Conservation (phyloP, 2,797 vertebrate genomes). For the Sciurus carolinensis region DNA sequence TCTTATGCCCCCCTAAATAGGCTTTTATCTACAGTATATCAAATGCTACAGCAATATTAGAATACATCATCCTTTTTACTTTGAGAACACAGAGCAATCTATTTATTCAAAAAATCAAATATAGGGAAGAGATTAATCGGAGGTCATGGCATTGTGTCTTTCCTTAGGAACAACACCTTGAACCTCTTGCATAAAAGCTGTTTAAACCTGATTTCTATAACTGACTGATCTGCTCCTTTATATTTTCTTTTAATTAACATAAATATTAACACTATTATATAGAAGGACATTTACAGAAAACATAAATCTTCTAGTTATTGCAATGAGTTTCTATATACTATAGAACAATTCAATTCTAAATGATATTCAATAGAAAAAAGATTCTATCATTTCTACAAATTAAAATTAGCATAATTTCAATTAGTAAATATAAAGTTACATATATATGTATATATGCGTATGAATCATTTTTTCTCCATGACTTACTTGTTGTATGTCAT, state of each 20-base stretch:
- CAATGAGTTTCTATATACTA: neutral
- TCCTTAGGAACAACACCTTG: slow-evolving; percentile 68
- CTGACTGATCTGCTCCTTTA: neutral
- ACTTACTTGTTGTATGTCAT: neutral
- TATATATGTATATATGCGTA: neutral
- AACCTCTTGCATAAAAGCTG: slow-evolving; percentile 63
- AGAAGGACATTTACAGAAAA: neutral
- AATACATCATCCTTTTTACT: slow-evolving; percentile 70
- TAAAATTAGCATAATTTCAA: neutral
- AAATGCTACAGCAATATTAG: slow-evolving; percentile 71
- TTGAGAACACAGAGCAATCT: slow-evolving; percentile 64
- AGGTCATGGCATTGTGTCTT: slow-evolving; percentile 72
- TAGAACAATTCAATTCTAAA: neutral
- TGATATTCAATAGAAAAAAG: neutral
- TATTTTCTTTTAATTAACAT: slow-evolving; percentile 64
- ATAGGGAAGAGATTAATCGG: slow-evolving; percentile 74
- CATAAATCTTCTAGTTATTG: neutral
- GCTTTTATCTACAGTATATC: slow-evolving; percentile 82
- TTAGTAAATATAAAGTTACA: neutral
- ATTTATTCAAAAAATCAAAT: slow-evolving; percentile 81
- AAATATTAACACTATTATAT: slow-evolving; percentile 52
- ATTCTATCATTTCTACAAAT: neutral
- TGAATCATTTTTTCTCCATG: neutral
- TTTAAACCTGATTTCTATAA: slow-evolving; percentile 74
- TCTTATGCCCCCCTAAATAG: slow-evolving; percentile 78